These are phyloP conservation scores for Saccostrea cuccullata DNA, from an alignment of 1,140 invertebrate species.

Conservation along the genomic window DNA sequence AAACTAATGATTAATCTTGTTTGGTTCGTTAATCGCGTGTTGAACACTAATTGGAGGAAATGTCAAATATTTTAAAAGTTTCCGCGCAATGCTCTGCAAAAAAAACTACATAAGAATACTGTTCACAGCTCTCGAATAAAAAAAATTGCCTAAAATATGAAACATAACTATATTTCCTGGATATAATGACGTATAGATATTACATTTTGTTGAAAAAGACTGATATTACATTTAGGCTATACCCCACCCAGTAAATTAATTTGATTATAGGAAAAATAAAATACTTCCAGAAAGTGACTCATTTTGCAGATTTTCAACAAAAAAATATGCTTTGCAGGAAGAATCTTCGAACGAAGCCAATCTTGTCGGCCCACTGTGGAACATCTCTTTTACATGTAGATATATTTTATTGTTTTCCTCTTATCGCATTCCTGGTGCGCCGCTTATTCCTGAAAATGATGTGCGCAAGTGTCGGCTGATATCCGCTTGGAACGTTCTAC, in stretches of 20 bases:
- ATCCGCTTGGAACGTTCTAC: not conserved
- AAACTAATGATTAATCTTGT: not conserved
- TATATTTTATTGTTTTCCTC: conserved; percentile 34
- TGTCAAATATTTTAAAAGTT: conserved; percentile 25
- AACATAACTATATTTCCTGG: too few relatives aligned
- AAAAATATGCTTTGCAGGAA: not conserved
- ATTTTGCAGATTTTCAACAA: not conserved
- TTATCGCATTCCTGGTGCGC: conserved; percentile 34
- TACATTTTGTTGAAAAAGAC: not conserved
- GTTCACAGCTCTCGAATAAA: too few relatives aligned
- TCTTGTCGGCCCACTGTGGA: conserved; percentile 14
- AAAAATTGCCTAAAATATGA: too few relatives aligned
- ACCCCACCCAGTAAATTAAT: too few relatives aligned
- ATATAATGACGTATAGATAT: too few relatives aligned
- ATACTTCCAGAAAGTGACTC: not conserved
- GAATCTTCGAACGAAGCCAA: not conserved
- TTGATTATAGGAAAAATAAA: not conserved
- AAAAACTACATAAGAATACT: too few relatives aligned
- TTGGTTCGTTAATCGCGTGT: conserved; percentile 28
- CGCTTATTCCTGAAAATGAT: conserved; percentile 35
- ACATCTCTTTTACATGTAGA: conserved; percentile 41
- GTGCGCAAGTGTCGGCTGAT: conserved; percentile 32
- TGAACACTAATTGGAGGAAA: conserved; percentile 15
- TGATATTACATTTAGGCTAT: not conserved
- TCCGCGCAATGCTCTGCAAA: not conserved